Base-by-base conservation (phyloP, 2,888 invertebrate species). In the Fragum sueziense region DNA sequence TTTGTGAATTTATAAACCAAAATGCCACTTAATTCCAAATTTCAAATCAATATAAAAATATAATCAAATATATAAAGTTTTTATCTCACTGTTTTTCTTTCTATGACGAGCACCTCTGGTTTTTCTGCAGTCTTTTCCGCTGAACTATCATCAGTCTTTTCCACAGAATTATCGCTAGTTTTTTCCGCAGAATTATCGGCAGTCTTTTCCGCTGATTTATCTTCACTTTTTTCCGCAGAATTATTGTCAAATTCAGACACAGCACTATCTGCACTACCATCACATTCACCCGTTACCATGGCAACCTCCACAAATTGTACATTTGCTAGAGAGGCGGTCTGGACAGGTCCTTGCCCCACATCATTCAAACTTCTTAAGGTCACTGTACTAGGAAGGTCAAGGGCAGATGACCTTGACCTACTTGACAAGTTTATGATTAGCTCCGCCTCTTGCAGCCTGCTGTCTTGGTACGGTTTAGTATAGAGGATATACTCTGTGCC, bases 61-160 rank as follows among this genome's bases (percentile, higher is more conserved):
- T n/a, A n/a, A n/a, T n/a, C n/a, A n/a, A n/a, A n/a, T n/a, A n/a
- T n/a, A n/a, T n/a, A n/a, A n/a, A n/a, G n/a, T n/a, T n/a, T n/a
- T n/a, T n/a, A n/a, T n/a, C 22, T 67, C 33, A 76, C 76, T 22
- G 47, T 76, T 54, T 71, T 76, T 31, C 77, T 72, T 69, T 77
- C 77, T 59, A 77, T 77, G 2, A 69, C 69, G 6, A 77, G 22
- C 6, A 57, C 54, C 34, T 70, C 70, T 3, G 59, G 37, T 52
- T 14, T 52, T 51, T 14, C 7, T 27, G 14, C 17, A 51, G 22
- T 68, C 20, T 34, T 17, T 0, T 4, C n/a, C 25, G 29, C n/a
- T n/a, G 54, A 11, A 22, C 29, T 29, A 9, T 31, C n/a, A 3
- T 54, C 25, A 20, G 25, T 25, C n/a, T 1, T 22, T 11, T 14